phyloP scores from a whole-genome alignment of 2,888 invertebrate species.

The Colostygia pectinataria region DNA sequence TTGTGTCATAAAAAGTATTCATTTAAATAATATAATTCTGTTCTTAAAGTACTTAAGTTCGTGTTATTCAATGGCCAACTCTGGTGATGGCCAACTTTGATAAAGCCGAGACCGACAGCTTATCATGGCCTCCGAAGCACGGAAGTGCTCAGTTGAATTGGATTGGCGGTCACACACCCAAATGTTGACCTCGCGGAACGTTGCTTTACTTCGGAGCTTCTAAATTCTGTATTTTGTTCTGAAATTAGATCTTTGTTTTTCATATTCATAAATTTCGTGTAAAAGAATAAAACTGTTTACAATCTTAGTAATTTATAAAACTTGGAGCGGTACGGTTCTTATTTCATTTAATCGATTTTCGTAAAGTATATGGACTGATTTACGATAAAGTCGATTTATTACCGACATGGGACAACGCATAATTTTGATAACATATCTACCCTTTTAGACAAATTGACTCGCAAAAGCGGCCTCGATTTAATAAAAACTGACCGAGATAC shows the following conservation, averaged over 20 bases:
- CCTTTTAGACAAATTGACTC: slow-evolving; percentile 27
- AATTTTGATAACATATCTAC: slow-evolving; percentile 34
- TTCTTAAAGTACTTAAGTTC: too few relatives aligned
- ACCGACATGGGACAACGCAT: slow-evolving; percentile 18
- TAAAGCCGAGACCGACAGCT: too few relatives aligned
- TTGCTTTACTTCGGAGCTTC: too few relatives aligned
- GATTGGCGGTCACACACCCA: too few relatives aligned
- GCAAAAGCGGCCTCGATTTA: slow-evolving; percentile 20
- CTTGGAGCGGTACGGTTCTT: neutral
- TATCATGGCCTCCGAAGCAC: too few relatives aligned
- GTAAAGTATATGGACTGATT: slow-evolving; percentile 32
- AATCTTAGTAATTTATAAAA: neutral
- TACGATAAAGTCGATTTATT: slow-evolving; percentile 28
- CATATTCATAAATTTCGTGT: neutral
- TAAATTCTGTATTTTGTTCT: too few relatives aligned
- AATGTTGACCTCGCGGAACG: too few relatives aligned
- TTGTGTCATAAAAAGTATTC: too few relatives aligned
- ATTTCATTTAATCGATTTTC: slow-evolving; percentile 8
- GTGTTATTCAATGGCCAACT: too few relatives aligned
- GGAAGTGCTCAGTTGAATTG: too few relatives aligned
- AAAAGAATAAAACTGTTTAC: neutral
- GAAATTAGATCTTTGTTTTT: neutral
- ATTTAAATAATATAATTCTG: too few relatives aligned
- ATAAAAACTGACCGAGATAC: slow-evolving; percentile 24
- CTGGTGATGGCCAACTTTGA: too few relatives aligned